phyloP scores from a whole-genome alignment of 2,888 invertebrate genomes.

The Hybos culiciformis region DNA sequence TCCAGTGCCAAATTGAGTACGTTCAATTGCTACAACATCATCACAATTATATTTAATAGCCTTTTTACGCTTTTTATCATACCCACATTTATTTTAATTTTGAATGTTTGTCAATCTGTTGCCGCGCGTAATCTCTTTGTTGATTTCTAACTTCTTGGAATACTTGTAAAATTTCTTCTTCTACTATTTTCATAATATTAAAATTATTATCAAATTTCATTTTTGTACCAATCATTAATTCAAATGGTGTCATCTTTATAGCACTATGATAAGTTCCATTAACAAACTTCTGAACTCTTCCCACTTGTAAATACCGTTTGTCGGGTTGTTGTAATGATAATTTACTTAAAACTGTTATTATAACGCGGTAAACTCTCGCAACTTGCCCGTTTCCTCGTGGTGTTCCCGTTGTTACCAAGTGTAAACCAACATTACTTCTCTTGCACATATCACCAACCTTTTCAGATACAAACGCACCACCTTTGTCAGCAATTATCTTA shows the following conservation, averaged over 20 bases:
- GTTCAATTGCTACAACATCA: conserved; percentile 14
- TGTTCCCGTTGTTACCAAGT: conserved; percentile 16
- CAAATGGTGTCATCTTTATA: conserved; percentile 4
- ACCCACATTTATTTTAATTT: conserved; percentile 5
- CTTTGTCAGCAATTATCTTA: conserved; percentile 23
- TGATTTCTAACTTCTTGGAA: conserved; percentile 5
- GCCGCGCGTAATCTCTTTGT: conserved; percentile 5
- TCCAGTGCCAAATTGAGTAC: conserved; percentile 13
- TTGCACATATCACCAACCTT: conserved; percentile 24
- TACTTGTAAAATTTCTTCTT: background rate
- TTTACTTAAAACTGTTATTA: conserved; percentile 14
- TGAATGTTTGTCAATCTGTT: conserved; percentile 14
- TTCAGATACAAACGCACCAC: conserved; percentile 24
- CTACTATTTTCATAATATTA: conserved; percentile 3
- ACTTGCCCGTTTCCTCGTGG: conserved; percentile 27
- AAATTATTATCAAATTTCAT: conserved; percentile 6
- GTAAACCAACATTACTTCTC: conserved; percentile 21
- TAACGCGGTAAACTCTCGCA: conserved; percentile 21
- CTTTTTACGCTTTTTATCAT: conserved; percentile 1
- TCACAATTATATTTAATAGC: conserved; percentile 3
- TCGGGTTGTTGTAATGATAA: background rate
- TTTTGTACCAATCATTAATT: conserved; percentile 6
- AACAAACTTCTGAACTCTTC: background rate
- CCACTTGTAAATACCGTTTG: conserved; percentile 1
- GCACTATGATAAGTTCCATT: conserved; percentile 5